These are phyloP conservation scores for Eptesicus fuscus DNA, from an alignment of 2,113 vertebrate genomes.

Conservation along the genomic window DNA sequence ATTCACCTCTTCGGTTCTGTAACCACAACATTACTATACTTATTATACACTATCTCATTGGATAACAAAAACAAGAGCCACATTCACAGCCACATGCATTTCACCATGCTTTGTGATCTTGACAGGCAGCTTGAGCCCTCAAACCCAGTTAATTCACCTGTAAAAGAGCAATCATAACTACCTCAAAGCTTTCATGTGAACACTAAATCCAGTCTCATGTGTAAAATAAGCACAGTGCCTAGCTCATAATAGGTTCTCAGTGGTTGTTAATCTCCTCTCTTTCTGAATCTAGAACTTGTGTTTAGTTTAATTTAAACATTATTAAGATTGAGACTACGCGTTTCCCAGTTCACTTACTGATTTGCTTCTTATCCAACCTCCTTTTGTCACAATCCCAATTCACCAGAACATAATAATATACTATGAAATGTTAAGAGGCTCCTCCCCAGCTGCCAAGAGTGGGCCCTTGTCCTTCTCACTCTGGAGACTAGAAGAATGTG, in stretches of 20 bases:
- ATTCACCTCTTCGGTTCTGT: background rate
- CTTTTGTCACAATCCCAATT: background rate
- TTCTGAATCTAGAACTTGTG: background rate
- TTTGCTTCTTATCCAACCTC: background rate
- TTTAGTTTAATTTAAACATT: conserved; percentile 12
- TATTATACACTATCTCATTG: background rate
- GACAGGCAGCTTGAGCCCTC: background rate
- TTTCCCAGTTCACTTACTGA: conserved; percentile 1
- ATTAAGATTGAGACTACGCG: background rate
- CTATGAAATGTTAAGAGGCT: background rate
- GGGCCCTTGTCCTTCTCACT: background rate
- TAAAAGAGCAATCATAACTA: background rate
- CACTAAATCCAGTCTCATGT: background rate
- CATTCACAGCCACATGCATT: background rate
- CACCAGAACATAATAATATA: background rate
- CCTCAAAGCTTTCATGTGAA: background rate
- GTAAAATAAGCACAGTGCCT: background rate
- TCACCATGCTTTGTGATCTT: background rate
- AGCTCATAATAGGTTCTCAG: background rate
- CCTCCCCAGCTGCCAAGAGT: background rate
- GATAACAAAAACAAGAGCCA: background rate
- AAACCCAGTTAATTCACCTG: background rate
- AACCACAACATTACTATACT: background rate
- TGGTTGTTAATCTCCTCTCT: background rate
- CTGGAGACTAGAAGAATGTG: background rate